Base-by-base conservation (phyloP, 2,888 invertebrate species). In the Creontiades dilutus region DNA sequence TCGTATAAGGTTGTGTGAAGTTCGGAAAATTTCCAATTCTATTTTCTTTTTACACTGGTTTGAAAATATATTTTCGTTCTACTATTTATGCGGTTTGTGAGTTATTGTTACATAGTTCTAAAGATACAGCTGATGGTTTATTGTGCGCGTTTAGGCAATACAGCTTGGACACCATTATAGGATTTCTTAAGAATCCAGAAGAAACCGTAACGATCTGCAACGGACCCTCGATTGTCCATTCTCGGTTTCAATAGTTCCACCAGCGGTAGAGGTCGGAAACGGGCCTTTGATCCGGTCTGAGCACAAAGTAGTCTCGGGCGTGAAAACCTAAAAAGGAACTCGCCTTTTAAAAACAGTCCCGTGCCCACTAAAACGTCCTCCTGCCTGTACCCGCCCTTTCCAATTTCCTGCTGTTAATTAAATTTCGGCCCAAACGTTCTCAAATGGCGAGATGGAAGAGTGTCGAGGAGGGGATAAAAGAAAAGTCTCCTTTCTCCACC, bases 321-420 rank as follows among this genome's bases (percentile, higher is more conserved):
- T 68, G 68, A 68, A 68, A 68, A 68, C 68, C 68, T 68, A 23
- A 68, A 68, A 68, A 27, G 68, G 27, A 23, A 12, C 27, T 27
- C 68, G 19, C 68, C 27, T 68, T 68, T 61, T 19, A 68, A 68
- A 68, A 68, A 19, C 19, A 27, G 19, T 68, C 68, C 68, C 68
- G 23, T 68, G 68, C 68, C 68, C 68, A 68, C 68, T 68, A 23
- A 23, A 68, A 68, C 68, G 68, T 68, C 68, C 68, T 4, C 12
- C 68, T 23, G 68, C 4, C 68, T 68, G 68, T 68, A 19, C 68
- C 13, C 61, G 9, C 68, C 68, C 19, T 68, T 68, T 68, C 68
- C 68, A 68, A 68, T 68, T 68, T 68, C 68, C 68, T 68, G 68
- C 68, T 23, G 68, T 68, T 68, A 68, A 68, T 68, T 68, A 68